A percentile compares a stretch with the other conserved stretches of the same genome.
Evolutionary conservation across 2,888 invertebrate species (phyloP).

Genomic region (Cryptophagus acutangulus): DNA sequence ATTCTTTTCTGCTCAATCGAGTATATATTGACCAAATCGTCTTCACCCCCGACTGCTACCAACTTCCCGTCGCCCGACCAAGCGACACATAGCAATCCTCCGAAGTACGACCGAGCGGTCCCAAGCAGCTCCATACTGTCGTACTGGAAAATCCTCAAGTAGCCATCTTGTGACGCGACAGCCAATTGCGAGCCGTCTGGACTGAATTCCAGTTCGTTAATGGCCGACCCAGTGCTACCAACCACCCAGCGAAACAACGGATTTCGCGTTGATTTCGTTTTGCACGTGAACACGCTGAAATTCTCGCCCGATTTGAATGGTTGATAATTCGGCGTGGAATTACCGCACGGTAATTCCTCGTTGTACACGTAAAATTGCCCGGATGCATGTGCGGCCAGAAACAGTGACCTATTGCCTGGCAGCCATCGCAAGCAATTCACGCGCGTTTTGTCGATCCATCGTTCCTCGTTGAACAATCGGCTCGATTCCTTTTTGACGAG

Average conservation of each 20-base stretch:
- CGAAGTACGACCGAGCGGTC: constrained; percentile 93
- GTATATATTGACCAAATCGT: constrained; percentile 97
- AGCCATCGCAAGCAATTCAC: constrained; percentile 98
- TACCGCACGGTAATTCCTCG: constrained; percentile 87
- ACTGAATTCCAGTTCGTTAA: constrained; percentile 97
- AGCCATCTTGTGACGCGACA: constrained; percentile 91
- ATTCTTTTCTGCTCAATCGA: constrained; percentile 87
- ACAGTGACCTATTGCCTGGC: constrained; percentile 87
- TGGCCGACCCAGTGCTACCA: constrained; percentile 57
- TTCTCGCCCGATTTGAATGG: constrained; percentile 92
- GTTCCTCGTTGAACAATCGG: constrained; percentile 97
- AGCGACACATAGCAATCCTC: constrained; percentile 93
- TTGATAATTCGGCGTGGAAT: constrained; percentile 90
- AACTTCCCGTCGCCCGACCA: constrained; percentile 97
- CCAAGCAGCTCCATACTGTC: constrained; percentile 96
- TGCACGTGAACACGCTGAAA: constrained; percentile 90
- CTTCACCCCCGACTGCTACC: constrained; percentile 96
- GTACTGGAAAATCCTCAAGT: constrained; percentile 92
- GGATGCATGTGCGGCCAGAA: constrained; percentile 82
- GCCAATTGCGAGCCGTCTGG: constrained; percentile 91
- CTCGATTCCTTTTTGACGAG: constrained; percentile 94
- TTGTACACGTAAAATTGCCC: constrained; percentile 98
- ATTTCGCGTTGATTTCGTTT: constrained; percentile 93
- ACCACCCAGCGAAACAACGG: constrained; percentile 90
- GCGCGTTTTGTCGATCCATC: constrained; percentile 87